These are phyloP conservation scores for Lepus oiostolus DNA, from an alignment of 2,797 vertebrate genomes.

Conservation along the genomic window DNA sequence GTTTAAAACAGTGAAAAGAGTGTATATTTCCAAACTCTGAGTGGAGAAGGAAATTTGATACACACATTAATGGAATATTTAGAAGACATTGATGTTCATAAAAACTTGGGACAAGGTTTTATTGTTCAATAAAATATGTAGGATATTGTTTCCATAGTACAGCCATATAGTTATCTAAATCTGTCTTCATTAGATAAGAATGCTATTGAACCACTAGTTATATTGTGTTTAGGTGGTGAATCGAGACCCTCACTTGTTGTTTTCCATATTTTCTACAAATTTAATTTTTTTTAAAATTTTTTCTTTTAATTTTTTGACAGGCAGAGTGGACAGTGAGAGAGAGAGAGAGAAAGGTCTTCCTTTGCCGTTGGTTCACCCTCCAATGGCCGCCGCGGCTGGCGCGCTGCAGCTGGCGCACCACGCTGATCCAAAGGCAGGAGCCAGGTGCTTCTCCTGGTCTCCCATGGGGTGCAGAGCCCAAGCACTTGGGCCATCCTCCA, in stretches of 20 bases:
- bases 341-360: too few species aligned
- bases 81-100: slow-evolving; percentile 24
- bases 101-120: not conserved
- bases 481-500: too few species aligned
- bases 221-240: not conserved
- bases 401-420: too few species aligned
- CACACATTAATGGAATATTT: not conserved
- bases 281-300: not conserved
- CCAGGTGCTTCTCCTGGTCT: too few species aligned
- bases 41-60: slow-evolving; percentile 22
- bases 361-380: too few species aligned
- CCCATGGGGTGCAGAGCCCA: too few species aligned
- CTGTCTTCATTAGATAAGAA: not conserved
- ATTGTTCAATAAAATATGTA: slow-evolving; percentile 37
- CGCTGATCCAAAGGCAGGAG: too few species aligned
- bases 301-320: too few species aligned
- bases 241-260: not conserved
- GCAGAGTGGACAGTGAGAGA: too few species aligned
- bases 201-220: not conserved
- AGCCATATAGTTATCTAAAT: slow-evolving; percentile 18
- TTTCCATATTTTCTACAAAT: slow-evolving; percentile 52
- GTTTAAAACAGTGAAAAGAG: slow-evolving; percentile 30
- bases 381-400: too few species aligned
- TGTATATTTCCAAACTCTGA: slow-evolving; percentile 19
- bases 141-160: not conserved